These are phyloP conservation scores for Mustelus asterias DNA, from an alignment of 2,113 vertebrate species.

Conservation along the genomic window DNA sequence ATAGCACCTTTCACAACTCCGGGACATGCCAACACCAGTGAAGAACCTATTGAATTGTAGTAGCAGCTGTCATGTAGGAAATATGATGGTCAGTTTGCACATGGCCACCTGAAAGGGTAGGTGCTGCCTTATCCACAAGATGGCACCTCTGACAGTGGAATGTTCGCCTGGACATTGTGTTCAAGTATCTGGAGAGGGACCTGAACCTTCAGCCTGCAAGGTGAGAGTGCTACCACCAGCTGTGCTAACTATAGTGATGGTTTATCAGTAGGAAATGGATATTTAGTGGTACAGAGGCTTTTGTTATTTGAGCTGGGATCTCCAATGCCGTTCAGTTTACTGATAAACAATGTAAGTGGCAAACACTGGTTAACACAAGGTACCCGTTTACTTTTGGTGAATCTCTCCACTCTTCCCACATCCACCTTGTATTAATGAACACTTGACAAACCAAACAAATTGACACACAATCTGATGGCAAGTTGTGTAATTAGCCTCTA, in stretches of 20 bases:
- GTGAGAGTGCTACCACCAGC: neutral
- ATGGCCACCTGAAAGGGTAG: neutral
- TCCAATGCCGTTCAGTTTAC: neutral
- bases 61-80: neutral
- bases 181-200: neutral
- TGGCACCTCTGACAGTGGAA: neutral
- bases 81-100: neutral
- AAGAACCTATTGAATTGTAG: neutral
- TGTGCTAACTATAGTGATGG: neutral
- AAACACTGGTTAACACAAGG: neutral
- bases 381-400: neutral
- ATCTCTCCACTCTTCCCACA: neutral
- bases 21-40: neutral
- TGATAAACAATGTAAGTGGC: neutral
- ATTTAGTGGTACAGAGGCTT: too few relatives aligned
- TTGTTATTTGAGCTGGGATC: neutral
- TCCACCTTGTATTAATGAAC: neutral
- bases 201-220: neutral
- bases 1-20: neutral
- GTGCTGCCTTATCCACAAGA: neutral
- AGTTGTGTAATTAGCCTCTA: neutral
- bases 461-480: neutral
- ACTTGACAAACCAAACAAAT: neutral
- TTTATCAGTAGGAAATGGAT: neutral
- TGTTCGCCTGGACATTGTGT: neutral